These are phyloP conservation scores for Harpegnathos saltator DNA, from an alignment of 1,140 invertebrate species.

Conservation along the genomic window DNA sequence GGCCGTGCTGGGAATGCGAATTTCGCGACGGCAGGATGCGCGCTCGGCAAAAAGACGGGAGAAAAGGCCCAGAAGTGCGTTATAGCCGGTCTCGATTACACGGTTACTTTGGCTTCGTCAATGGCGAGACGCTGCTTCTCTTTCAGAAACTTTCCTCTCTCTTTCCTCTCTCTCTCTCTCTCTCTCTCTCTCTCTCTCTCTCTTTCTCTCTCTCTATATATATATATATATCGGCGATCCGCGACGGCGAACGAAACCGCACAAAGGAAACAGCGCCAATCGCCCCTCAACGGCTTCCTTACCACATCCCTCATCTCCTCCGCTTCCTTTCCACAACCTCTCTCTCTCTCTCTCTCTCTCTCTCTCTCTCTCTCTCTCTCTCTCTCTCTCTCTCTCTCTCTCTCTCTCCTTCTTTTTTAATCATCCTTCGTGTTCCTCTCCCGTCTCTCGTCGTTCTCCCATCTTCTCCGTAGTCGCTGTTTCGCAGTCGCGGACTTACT, in stretches of 20 bases:
- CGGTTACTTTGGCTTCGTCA: slow-evolving; percentile 81
- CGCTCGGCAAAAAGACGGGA: slow-evolving; percentile 30
- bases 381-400: not conserved
- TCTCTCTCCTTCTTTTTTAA: slow-evolving; percentile 29
- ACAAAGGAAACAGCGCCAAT: slow-evolving; percentile 54
- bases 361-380: slow-evolving; percentile 22
- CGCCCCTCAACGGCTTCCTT: slow-evolving; percentile 56
- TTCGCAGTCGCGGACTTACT: slow-evolving; percentile 65
- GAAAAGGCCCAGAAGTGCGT: slow-evolving; percentile 56
- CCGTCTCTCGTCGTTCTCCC: not conserved
- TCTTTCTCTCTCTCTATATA: slow-evolving; percentile 63
- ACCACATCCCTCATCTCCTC: slow-evolving; percentile 6
- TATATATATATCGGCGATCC: slow-evolving; percentile 46
- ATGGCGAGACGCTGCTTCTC: slow-evolving; percentile 68
- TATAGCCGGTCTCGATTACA: slow-evolving; percentile 77
- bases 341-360: not conserved
- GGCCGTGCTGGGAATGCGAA: slow-evolving; percentile 54
- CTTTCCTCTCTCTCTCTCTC: too few relatives aligned
- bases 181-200: not conserved
- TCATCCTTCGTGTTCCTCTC: slow-evolving; percentile 34
- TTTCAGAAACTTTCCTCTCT: not conserved
- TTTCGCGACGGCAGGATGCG: slow-evolving; percentile 39
- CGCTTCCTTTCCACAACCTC: slow-evolving; percentile 28
- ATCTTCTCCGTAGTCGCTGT: slow-evolving; percentile 5
- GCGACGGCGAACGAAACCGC: slow-evolving; percentile 62